Conservation (phyloP, 2,888 invertebrate species). For the Pandemis heparana region DNA sequence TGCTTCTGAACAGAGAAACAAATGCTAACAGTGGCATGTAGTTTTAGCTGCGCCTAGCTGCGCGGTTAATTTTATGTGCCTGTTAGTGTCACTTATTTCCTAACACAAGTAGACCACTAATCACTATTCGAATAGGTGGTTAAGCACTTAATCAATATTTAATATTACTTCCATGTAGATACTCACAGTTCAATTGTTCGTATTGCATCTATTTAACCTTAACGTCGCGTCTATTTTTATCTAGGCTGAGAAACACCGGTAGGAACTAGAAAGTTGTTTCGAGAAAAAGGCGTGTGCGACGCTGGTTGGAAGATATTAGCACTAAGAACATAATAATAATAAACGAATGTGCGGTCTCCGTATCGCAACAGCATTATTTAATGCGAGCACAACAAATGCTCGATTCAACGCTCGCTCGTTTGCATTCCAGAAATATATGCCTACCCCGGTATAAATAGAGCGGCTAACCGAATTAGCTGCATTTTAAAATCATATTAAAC, state of each 20-base stretch:
- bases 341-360: conserved; percentile 7
- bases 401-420: conserved; percentile 20
- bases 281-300: conserved; percentile 23
- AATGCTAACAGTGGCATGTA: not conserved
- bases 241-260: conserved; percentile 9
- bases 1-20: not conserved
- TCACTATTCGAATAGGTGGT: not conserved
- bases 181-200: conserved; percentile 18
- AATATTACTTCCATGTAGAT: not conserved
- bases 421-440: conserved; percentile 28
- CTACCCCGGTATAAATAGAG: conserved; percentile 27
- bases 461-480: conserved; percentile 10
- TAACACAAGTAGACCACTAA: conserved; percentile 10
- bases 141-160: conserved; percentile 8
- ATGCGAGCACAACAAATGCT: conserved; percentile 25
- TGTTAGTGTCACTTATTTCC: conserved; percentile 14
- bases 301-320: conserved; percentile 4
- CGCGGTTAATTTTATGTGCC: not conserved
- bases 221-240: conserved; percentile 18
- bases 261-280: conserved; percentile 36
- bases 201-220: conserved; percentile 28
- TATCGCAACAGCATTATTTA: conserved; percentile 3
- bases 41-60: not conserved
- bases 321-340: conserved; percentile 9
- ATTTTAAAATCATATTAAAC: conserved; percentile 17